Percentiles rank a stretch among this genome's conserved stretches.
Conservation (phyloP, 92 coral and sea anemone genomes). For the Porites cylindrica region DNA sequence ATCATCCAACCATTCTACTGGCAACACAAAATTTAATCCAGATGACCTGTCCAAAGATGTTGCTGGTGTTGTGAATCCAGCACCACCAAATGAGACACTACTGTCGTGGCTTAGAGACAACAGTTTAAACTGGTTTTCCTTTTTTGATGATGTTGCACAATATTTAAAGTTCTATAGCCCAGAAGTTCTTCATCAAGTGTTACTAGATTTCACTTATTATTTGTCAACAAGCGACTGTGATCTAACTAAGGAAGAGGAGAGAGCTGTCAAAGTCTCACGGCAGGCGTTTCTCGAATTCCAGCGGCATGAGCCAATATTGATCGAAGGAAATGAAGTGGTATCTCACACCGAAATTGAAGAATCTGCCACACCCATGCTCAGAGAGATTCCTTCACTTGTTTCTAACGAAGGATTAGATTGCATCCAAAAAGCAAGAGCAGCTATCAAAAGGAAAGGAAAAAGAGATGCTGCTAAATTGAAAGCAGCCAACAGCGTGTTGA, state of each 20-base stretch:
- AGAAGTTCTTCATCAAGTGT: conserved; percentile 1
- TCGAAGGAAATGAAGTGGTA: no score
- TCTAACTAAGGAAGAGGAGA: conserved; percentile 19
- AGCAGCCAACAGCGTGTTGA: no score
- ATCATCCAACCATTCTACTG: neutral
- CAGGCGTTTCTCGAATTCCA: no score
- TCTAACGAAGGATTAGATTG: no score
- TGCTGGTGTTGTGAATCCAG: neutral
- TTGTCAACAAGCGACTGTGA: neutral
- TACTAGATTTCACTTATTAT: conserved; percentile 1
- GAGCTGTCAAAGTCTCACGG: conserved; percentile 21
- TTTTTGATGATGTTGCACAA: conserved; percentile 5
- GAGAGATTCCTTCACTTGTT: no score
- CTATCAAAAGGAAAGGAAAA: no score
- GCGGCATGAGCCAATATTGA: no score
- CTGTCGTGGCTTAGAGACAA: neutral
- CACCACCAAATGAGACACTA: conserved; percentile 14
- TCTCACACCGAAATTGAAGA: no score
- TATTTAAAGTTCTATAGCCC: neutral
- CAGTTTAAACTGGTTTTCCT: neutral
- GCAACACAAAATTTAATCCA: neutral
- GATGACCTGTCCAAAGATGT: conserved; percentile 10
- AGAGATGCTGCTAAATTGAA: no score
- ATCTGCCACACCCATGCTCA: no score
- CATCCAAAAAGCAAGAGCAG: no score